A percentile compares a stretch with the other conserved stretches of the same genome.
These are phyloP conservation scores for Natator depressus DNA, from an alignment of 2,113 vertebrate species.

Conservation along the genomic window DNA sequence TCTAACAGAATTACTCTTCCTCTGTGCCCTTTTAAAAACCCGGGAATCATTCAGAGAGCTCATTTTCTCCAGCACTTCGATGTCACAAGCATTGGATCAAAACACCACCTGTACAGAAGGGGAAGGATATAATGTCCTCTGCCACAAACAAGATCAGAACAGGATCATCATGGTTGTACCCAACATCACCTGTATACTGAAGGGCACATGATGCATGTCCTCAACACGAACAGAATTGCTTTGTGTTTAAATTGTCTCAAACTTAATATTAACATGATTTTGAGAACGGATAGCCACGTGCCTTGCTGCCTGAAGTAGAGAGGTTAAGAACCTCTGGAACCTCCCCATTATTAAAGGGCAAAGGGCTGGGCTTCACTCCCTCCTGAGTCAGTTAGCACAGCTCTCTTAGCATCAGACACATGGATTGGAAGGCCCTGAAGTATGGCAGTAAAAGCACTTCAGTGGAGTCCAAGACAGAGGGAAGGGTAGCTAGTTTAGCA, in stretches of 20 bases:
- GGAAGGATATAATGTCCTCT: not conserved
- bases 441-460: not conserved
- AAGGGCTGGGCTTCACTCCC: not conserved
- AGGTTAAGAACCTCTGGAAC: not conserved
- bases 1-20: not conserved
- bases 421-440: not conserved
- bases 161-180: not conserved
- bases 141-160: not conserved
- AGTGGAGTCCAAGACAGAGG: not conserved
- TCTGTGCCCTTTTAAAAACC: slow-evolving; percentile 20
- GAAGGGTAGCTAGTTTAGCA: not conserved
- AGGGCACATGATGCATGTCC: not conserved
- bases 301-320: fast-evolving
- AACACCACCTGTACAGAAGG: not conserved
- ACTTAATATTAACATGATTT: fast-evolving
- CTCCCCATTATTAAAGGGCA: not conserved
- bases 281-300: not conserved
- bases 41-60: not conserved
- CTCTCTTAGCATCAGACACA: not conserved
- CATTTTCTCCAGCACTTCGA: slow-evolving; percentile 3
- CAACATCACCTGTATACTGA: fast-evolving
- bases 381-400: not conserved
- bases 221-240: not conserved
- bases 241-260: not conserved
- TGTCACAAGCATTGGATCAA: not conserved